phyloP scores from a whole-genome alignment of 1,140 invertebrate species.

The Drosophila seguyi region DNA sequence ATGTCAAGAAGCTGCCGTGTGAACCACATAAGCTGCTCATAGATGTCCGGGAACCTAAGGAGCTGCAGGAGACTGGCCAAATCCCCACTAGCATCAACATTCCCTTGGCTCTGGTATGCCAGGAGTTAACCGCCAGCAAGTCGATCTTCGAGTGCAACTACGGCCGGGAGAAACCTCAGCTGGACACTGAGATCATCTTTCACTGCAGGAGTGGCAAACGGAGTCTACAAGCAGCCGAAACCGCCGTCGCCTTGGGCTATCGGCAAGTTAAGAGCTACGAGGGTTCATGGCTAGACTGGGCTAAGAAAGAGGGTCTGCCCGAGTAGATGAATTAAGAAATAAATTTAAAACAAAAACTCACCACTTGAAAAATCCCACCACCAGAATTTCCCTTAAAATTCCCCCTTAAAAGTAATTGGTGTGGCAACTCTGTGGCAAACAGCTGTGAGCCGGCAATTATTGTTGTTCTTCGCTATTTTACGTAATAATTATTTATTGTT shows the following conservation, averaged over 20 bases:
- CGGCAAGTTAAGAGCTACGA: slow-evolving; percentile 85
- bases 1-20: slow-evolving; percentile 85
- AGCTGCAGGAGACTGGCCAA: slow-evolving; percentile 88
- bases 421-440: slow-evolving; percentile 44
- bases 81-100: slow-evolving; percentile 90
- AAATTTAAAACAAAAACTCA: background rate
- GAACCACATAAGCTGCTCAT: slow-evolving; percentile 86
- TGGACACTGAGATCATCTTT: slow-evolving; percentile 87
- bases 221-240: slow-evolving; percentile 87
- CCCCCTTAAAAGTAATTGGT: background rate
- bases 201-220: slow-evolving; percentile 88
- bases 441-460: slow-evolving; percentile 47
- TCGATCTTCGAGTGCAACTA: slow-evolving; percentile 85
- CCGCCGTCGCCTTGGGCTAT: slow-evolving; percentile 87
- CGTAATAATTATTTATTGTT: slow-evolving; percentile 49
- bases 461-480: slow-evolving; percentile 47
- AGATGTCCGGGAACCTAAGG: slow-evolving; percentile 89
- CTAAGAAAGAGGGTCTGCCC: slow-evolving; percentile 86
- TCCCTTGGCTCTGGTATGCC: slow-evolving; percentile 86
- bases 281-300: slow-evolving; percentile 86
- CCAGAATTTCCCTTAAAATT: background rate
- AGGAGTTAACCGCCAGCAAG: slow-evolving; percentile 63
- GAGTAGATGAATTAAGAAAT: slow-evolving; percentile 2
- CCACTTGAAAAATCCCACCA: background rate
- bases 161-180: slow-evolving; percentile 86